Conservation (phyloP, 2,888 invertebrate genomes). For the Conchocele bisecta region DNA sequence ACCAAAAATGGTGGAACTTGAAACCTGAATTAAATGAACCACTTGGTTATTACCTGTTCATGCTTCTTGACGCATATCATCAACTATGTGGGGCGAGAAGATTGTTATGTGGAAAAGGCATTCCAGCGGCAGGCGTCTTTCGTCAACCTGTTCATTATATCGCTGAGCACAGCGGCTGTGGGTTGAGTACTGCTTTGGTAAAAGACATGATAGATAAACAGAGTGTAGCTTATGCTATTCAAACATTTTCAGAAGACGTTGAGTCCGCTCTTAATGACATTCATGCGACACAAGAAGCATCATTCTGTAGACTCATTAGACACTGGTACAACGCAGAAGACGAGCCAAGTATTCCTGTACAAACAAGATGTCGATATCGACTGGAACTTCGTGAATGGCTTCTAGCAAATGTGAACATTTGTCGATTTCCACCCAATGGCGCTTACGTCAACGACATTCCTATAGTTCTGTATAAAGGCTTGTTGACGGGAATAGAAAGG, state of each 20-base stretch:
- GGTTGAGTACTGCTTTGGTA: conserved; percentile 7
- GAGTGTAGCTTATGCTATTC: conserved; percentile 24
- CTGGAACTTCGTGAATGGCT: conserved; percentile 30
- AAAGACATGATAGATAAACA: conserved; percentile 45
- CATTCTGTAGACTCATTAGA: conserved; percentile 22
- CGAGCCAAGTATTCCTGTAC: conserved; percentile 24
- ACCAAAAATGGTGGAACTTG: too few species aligned
- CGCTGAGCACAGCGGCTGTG: not conserved
- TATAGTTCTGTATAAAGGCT: conserved; percentile 40
- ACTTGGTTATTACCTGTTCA: not conserved
- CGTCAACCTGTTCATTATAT: not conserved
- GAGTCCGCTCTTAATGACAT: not conserved
- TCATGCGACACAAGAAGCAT: conserved; percentile 12
- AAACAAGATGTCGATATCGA: conserved; percentile 24
- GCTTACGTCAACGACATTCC: conserved; percentile 40
- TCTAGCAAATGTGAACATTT: conserved; percentile 25
- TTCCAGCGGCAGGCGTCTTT: not conserved
- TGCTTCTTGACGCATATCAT: conserved; percentile 8
- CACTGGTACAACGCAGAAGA: conserved; percentile 38
- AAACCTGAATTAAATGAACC: not conserved
- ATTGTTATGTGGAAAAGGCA: not conserved
- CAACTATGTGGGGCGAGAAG: not conserved
- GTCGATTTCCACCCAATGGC: conserved; percentile 34
- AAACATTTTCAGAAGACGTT: conserved; percentile 30
- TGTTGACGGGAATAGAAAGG: conserved; percentile 39